Evolutionary conservation across 2,113 vertebrate genomes (phyloP), one percentile per base, ranked within the genome.

Genomic region (Pristiophorus japonicus): DNA sequence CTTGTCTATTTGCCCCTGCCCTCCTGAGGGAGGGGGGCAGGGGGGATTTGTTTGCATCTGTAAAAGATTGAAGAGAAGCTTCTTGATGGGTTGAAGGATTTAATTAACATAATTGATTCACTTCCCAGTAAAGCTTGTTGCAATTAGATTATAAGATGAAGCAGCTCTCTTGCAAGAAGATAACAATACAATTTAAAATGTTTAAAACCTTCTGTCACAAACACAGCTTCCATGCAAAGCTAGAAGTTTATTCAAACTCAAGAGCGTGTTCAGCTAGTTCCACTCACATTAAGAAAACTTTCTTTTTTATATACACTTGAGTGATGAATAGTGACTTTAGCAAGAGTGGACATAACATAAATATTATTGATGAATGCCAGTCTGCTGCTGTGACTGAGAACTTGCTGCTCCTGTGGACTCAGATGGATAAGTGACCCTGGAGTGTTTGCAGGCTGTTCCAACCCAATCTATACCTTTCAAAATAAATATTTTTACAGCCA

Each of bases 61-160:
- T 90, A 70, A 67, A 91, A 70, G 65, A n/a, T 47, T 45, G 34
- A 22, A 70, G 84, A n/a, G 7, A 59, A 81, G 14, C 16, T n/a
- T 59, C 51, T 73, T 95, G 78, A 95, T 81, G 14, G 34, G 5
- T 38, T 38, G 47, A 85, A 95, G 47, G 55, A 55, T 73, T 92
- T 75, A 95, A 75, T 95, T 90, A 91, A 11, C 59, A 27, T 75
- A 75, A 95, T 95, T 92, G 85, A 92, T 95, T 70, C 34, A 63
- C 51, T 59, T 70, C 87, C 30, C 95, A 38, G 47, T 65, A 59
- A 95, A 70, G 45, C 67, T 65, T 16, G 47, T 34, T 27, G 14
- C 30, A 75, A 73, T 75, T 91, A 95, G 12, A 59, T 67, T 27
- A 47, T 12, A 95, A 27, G 18, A 63, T 27, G n/a, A 55, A 59